Base-by-base conservation (phyloP, 2,888 invertebrate genomes). In the Drosophila niveifrons region DNA sequence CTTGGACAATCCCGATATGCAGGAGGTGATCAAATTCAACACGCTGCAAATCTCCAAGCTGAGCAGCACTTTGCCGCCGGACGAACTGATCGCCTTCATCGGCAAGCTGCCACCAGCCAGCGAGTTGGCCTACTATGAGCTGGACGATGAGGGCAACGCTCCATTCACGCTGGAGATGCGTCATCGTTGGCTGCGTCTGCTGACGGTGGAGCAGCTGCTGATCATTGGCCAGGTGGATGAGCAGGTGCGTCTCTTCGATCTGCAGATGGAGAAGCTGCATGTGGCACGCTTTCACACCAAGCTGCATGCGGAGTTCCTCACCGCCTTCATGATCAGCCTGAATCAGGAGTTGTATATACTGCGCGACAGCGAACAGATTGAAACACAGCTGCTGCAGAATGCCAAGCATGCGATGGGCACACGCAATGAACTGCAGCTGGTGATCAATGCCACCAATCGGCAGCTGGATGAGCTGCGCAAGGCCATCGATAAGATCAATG, bases 281-380 rank as follows among this genome's bases (percentile, higher is more conserved):
- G 90, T 93, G 23, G 93, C 94, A 64, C 94, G 95, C 28, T 92
- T 95, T 11, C 91, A 94, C 4, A 94, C 95, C 1, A 94, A 95
- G 87, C 93, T 95, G 41, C 92, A 94, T 17, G 91, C 93, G 0
- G 93, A 94, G 66, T 94, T 96, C 53, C 92, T 96, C 61, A 94
- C 95, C 71, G 85, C 95, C 29, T 95, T 94, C 85, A 91, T 96
- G 48, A 93, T 95, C 18, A 95, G 95, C 18, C 88, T 96, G 17
- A 95, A 96, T 80, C 95, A 96, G 90, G 97, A 97, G 90, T 93
- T 97, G 88, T 93, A 95, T 50, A 95, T 97, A 15, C 91, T 97
- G 10, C 95, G 95, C 82, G 94, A 95, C 44, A 96, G 95, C 81
- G 96, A 97, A 89, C 93, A 94, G 2, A 94, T 94, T 39, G 97